These are phyloP conservation scores for Apis florea DNA, from an alignment of 1,140 invertebrate species.

Conservation along the genomic window DNA sequence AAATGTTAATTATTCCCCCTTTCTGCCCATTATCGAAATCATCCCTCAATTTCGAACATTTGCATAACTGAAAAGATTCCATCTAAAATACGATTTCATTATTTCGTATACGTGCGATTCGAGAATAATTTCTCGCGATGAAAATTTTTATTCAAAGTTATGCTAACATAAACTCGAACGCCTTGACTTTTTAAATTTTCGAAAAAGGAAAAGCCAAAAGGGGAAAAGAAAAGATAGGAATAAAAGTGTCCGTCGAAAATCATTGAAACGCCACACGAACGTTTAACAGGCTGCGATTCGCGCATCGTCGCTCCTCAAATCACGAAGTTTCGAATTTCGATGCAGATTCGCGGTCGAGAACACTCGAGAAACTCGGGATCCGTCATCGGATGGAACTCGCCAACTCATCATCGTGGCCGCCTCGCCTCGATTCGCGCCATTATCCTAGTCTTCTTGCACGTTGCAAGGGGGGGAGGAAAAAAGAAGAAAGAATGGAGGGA, in stretches of 20 bases:
- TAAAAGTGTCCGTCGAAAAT: neutral
- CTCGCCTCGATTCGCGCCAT: slow-evolving; percentile 8
- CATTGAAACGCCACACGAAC: neutral
- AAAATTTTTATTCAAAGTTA: no score
- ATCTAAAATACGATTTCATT: no score
- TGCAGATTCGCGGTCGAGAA: neutral
- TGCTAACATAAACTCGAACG: no score
- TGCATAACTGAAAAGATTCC: no score
- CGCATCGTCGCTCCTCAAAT: neutral
- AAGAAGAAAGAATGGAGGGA: neutral
- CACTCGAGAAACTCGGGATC: slow-evolving; percentile 4
- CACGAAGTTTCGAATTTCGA: neutral
- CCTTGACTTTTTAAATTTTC: no score
- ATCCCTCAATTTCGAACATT: no score
- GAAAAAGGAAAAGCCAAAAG: no score
- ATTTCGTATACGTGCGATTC: no score
- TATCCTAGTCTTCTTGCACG: neutral
- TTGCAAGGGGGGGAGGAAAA: neutral
- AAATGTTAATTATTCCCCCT: no score
- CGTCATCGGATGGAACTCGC: neutral
- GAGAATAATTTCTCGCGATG: no score
- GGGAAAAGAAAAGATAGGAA: neutral
- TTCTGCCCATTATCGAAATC: no score
- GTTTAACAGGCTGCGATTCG: neutral
- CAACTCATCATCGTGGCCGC: neutral